Evolutionary conservation across 1,140 invertebrate species (phyloP), one percentile per base, ranked within the genome.

Genomic region (Drosophila sp.): DNA sequence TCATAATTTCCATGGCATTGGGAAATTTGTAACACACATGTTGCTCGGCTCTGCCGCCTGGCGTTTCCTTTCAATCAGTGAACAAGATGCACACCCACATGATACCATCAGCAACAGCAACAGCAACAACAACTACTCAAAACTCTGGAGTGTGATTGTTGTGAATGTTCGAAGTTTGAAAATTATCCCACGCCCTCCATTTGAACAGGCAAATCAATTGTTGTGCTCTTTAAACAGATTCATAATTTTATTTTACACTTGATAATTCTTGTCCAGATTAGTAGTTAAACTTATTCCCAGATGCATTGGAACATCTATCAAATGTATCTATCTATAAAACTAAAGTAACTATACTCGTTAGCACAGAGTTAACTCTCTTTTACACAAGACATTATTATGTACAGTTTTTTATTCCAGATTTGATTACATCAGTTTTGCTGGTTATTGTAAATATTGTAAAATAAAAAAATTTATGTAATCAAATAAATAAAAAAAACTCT

Each of bases 21-120:
- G 36, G 11, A 67, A 87, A 87, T 87, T 87, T 87, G 82, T 87
- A 87, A 89, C 82, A 89, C 82, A 87, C 62, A 87, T 82, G 79
- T 78, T 81, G 70, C 41, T 48, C 6, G 13, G 34, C 21, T 65
- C 18, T 9, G 16, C 66, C 57, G 58, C 51, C 64, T 81, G 70
- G 66, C 71, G 38, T 72, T 80, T 74, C 70, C 70, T 72, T 61
- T 76, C 65, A 61, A 59, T 78, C 65, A 64, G 67, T 45, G 63
- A 62, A 72, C 65, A 78, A 64, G 67, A 53, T 65, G 62, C 32
- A 72, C 43, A 56, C 59, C 59, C 41, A 43, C 66, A 54, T 11
- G 41, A 59, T 40, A 50, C 41, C 21, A 64, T 48, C 58, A 34
- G 16, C 48, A 16, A 7, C 5, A 41, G 4, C 40, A 43, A 16